Evolutionary conservation across 2,888 invertebrate genomes (phyloP).

Genomic region (Lordiphosa fenestrarum): DNA sequence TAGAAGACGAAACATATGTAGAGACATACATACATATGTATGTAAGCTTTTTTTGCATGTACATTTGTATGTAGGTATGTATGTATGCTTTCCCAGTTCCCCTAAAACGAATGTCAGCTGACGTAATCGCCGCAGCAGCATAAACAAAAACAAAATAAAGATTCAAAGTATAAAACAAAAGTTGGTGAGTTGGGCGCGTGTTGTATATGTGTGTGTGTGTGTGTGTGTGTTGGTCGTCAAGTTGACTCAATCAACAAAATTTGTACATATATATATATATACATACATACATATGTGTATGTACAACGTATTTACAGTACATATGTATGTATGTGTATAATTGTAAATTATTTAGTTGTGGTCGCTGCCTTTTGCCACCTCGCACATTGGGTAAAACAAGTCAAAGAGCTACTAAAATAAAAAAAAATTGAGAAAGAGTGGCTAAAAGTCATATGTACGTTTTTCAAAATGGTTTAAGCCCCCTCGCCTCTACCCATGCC

Average conservation of each 20-base stretch:
- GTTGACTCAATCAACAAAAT: conserved; percentile 45
- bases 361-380: conserved; percentile 15
- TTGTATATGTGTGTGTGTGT: background rate
- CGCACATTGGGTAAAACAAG: conserved; percentile 16
- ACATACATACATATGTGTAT: background rate
- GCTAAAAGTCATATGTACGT: too few relatives aligned
- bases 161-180: conserved; percentile 40
- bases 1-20: conserved; percentile 1
- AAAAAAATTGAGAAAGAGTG: background rate
- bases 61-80: conserved; percentile 1
- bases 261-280: conserved; percentile 13
- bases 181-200: conserved; percentile 35
- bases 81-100: conserved; percentile 27
- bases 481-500: too few relatives aligned
- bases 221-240: conserved; percentile 27
- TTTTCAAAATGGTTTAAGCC: too few relatives aligned
- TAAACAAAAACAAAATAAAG: conserved; percentile 23
- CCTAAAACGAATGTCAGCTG: conserved; percentile 46
- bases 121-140: conserved; percentile 61
- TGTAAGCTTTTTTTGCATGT: conserved; percentile 1
- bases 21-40: conserved; percentile 4
- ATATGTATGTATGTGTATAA: conserved; percentile 6
- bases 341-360: conserved; percentile 39
- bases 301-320: conserved; percentile 4
- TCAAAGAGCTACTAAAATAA: conserved; percentile 8